phyloP scores from a whole-genome alignment of 2,797 vertebrate species.

The Eleutherodactylus coqui region DNA sequence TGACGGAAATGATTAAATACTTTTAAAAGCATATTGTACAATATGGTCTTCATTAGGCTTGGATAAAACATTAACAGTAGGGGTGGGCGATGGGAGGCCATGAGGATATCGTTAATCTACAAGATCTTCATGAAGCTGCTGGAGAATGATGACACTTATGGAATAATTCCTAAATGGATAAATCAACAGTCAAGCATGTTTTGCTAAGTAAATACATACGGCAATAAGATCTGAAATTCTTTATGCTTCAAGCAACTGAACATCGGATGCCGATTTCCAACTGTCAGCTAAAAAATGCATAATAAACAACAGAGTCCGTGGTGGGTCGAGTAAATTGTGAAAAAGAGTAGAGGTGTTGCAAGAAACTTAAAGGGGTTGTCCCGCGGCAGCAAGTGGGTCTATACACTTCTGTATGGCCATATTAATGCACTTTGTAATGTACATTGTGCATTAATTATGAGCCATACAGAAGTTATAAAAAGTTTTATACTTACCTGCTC shows the following conservation, averaged over 20 bases:
- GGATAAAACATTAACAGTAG: conserved; percentile 41
- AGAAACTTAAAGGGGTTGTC: too few species aligned
- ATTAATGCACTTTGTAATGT: too few species aligned
- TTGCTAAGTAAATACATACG: conserved; percentile 22
- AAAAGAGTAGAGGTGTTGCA: too few species aligned
- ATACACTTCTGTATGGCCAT: too few species aligned
- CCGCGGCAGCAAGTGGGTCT: too few species aligned
- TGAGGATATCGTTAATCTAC: conserved; percentile 40
- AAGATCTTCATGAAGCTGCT: conserved; percentile 37
- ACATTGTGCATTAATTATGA: too few species aligned
- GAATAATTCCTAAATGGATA: conserved; percentile 40
- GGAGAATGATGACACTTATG: conserved; percentile 26
- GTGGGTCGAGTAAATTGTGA: too few species aligned
- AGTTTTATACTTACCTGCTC: too few species aligned
- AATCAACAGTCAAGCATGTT: background rate
- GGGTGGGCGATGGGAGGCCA: conserved; percentile 29
- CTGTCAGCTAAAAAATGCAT: background rate
- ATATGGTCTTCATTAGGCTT: conserved; percentile 38
- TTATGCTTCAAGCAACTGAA: background rate
- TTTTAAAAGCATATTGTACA: conserved; percentile 10
- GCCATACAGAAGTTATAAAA: too few species aligned
- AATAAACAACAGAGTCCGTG: background rate
- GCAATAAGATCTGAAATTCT: background rate
- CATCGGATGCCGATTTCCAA: background rate
- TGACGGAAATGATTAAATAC: background rate